Evolutionary conservation across 2,797 vertebrate species (phyloP), one percentile per base, ranked within the genome.

Genomic region (Tokudaia tokunoshimensis): DNA sequence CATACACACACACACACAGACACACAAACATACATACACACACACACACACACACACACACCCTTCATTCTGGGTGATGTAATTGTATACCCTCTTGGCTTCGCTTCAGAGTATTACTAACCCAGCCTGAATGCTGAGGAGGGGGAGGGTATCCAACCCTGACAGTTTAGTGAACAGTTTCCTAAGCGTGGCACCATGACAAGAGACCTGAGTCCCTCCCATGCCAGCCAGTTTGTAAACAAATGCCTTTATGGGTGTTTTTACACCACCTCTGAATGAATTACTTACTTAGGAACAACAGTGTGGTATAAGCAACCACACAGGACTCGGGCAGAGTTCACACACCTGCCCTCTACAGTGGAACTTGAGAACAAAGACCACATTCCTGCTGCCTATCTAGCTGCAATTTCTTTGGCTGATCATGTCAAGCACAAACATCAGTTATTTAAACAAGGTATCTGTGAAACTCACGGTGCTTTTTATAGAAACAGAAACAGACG

Each of bases 61-160:
- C 97, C 97, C 93, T 98, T 76, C 61, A 19, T 94, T 94, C 95
- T 96, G 59, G n/a, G 44, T 96, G 61, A 96, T 87, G 93, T 96
- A 90, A 97, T 91, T 86, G 92, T 92, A 94, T 92, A 95, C 29
- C 91, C 26, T 63, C 96, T 97, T 97, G 98, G 94, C 37, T 2
- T 17, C 0, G 19, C 70, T 61, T 95, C 9, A 26, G 2, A 50
- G 93, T 9, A 1, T 91, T 94, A 81, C 74, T 86, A 97, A 97
- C 12, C 81, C 15, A 2, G 83, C 67, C 5, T 63, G 94, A 92
- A 95, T 89, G 93, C 95, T 47, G 85, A 74, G 6, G 29, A 93
- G 37, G 86, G 76, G 8, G 59, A 57, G 47, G 84, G 3, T 14
- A 24, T 92, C 95, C 83, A 94, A 97, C 31, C 61, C 81, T 0